A percentile compares a stretch with the other conserved stretches of the same genome.
Conservation (phyloP, 2,888 invertebrate genomes). For the Eulithis testata region DNA sequence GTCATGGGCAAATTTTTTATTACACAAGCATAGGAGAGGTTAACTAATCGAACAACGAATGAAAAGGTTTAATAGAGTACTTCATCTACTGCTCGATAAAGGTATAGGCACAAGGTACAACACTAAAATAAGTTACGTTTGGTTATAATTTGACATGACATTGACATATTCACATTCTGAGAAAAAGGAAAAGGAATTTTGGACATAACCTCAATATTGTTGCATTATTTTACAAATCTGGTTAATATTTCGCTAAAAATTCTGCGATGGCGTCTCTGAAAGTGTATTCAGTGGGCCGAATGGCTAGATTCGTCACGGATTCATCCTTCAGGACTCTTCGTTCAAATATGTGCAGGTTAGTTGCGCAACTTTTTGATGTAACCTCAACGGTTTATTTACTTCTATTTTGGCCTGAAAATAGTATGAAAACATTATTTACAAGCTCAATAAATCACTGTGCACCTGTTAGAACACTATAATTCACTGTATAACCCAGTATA, state of each 20-base stretch:
- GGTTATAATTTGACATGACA: not conserved
- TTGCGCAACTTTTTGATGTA: conserved; percentile 73
- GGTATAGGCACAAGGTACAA: no score
- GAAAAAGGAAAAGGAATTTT: not conserved
- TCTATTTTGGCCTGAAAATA: not conserved
- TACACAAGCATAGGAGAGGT: no score
- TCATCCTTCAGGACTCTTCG: conserved; percentile 72
- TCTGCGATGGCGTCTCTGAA: conserved; percentile 79
- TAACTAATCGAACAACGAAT: no score
- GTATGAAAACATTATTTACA: not conserved
- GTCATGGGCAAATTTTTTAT: no score
- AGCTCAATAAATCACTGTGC: not conserved
- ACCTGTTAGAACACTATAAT: not conserved
- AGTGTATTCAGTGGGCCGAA: conserved; percentile 76
- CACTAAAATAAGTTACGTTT: not conserved
- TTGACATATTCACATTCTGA: not conserved
- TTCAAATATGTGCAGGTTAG: conserved; percentile 75
- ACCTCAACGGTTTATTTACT: conserved; percentile 43
- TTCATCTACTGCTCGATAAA: no score
- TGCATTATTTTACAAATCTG: conserved; percentile 24
- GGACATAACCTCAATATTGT: conserved; percentile 58
- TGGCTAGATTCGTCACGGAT: conserved; percentile 78
- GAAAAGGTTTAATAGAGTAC: no score
- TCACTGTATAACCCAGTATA: not conserved
- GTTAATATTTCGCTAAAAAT: conserved; percentile 18